phyloP scores from a whole-genome alignment of 2,797 vertebrate species.

The Macrochelys suwanniensis region DNA sequence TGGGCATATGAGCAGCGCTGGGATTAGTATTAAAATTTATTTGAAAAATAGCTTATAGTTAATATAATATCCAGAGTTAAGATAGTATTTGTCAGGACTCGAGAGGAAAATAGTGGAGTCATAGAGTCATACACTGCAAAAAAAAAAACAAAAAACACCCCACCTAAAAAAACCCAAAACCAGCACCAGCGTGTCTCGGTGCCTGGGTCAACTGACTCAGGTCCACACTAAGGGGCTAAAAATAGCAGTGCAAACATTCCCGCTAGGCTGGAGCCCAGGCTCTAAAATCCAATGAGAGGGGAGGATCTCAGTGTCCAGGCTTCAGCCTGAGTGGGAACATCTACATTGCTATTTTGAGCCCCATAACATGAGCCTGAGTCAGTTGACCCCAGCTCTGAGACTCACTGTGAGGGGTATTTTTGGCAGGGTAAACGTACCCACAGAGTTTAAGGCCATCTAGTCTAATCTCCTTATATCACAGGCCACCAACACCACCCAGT shows the following conservation, averaged over 20 bases:
- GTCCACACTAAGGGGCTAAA: neutral
- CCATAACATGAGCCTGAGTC: neutral
- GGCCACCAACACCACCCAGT: neutral
- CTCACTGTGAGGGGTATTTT: neutral
- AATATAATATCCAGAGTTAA: neutral
- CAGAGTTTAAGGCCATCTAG: neutral
- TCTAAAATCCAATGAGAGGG: neutral
- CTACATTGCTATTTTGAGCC: neutral
- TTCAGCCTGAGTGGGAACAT: neutral
- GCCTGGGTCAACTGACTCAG: neutral
- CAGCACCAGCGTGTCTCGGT: neutral
- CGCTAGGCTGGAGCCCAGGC: neutral
- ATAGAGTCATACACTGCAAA: neutral
- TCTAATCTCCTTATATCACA: neutral
- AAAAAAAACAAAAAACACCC: neutral
- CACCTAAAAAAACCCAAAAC: neutral
- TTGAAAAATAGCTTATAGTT: neutral
- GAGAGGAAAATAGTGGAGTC: neutral
- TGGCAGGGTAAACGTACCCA: neutral
- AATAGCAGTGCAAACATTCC: neutral
- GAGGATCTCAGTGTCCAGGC: neutral
- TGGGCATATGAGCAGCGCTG: fast-evolving
- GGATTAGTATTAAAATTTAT: neutral
- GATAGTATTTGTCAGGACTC: neutral
- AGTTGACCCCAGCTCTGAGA: neutral